Evolutionary conservation across 1,140 invertebrate genomes (phyloP).

Genomic region (Diachasmimorpha longicaudata): DNA sequence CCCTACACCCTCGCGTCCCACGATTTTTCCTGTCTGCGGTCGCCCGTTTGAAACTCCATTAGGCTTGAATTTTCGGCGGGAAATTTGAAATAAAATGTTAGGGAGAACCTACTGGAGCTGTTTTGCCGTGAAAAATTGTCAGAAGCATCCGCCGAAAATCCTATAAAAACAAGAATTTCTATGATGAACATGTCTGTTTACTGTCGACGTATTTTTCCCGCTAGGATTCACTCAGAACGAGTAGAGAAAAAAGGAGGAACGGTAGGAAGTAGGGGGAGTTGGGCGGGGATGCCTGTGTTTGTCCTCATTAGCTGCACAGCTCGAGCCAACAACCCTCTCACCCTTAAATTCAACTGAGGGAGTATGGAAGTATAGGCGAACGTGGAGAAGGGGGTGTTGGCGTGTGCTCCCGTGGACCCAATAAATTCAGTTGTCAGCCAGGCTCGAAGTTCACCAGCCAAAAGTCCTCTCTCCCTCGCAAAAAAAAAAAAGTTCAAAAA

Average conservation of each 20-base stretch:
- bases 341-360: background rate
- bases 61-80: background rate
- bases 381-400: background rate
- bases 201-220: conserved; percentile 10
- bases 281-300: conserved; percentile 16
- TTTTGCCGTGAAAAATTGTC: background rate
- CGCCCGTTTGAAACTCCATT: background rate
- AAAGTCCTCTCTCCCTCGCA: background rate
- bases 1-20: background rate
- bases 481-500: background rate
- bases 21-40: background rate
- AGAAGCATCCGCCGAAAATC: background rate
- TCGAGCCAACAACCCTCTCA: conserved; percentile 25
- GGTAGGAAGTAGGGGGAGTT: background rate
- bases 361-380: background rate
- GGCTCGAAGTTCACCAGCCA: background rate
- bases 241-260: background rate
- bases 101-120: no score
- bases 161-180: background rate
- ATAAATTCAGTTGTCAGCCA: conserved; percentile 17
- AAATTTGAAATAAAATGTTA: background rate
- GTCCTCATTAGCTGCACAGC: conserved; percentile 28
- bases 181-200: background rate
- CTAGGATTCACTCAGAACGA: background rate
- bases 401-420: background rate